A percentile compares a stretch with the other conserved stretches of the same genome.
These are phyloP conservation scores for Tarsius wallacei DNA, from an alignment of 2,797 vertebrate genomes.

Conservation along the genomic window DNA sequence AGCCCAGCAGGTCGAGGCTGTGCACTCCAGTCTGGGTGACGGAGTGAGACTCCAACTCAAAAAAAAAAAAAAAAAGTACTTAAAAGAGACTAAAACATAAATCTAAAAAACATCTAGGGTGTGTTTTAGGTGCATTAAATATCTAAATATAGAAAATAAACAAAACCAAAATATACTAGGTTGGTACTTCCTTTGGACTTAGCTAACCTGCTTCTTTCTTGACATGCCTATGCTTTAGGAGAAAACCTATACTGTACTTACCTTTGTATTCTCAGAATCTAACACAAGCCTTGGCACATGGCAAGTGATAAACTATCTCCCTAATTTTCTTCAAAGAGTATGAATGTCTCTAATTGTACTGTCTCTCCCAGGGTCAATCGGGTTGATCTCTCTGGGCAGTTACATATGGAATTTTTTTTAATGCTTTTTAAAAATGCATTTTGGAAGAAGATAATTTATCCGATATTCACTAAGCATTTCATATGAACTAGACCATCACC, in stretches of 20 bases:
- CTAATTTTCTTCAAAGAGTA: not conserved
- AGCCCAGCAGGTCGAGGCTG: too few relatives aligned
- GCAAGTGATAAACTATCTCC: not conserved
- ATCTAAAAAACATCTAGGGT: slow-evolving; percentile 30
- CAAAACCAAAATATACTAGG: not conserved
- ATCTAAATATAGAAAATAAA: slow-evolving; percentile 61
- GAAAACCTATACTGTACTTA: not conserved
- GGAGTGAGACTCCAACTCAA: too few relatives aligned
- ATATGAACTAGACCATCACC: not conserved
- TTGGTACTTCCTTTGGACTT: not conserved
- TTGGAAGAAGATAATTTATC: not conserved
- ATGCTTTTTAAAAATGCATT: not conserved
- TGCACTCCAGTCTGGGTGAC: too few relatives aligned
- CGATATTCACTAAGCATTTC: not conserved
- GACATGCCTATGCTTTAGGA: not conserved
- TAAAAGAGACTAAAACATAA: slow-evolving; percentile 45
- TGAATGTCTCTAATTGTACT: not conserved
- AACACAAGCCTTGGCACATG: not conserved
- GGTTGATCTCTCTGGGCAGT: not conserved
- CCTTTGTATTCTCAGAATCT: not conserved
- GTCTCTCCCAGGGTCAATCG: not conserved
- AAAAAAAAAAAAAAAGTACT: too few relatives aligned
- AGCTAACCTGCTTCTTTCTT: not conserved
- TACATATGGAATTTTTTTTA: not conserved
- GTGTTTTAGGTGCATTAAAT: slow-evolving; percentile 38